Evolutionary conservation across 92 coral and sea anemone species (phyloP).

Genomic region (Palythoa grandiflora): DNA sequence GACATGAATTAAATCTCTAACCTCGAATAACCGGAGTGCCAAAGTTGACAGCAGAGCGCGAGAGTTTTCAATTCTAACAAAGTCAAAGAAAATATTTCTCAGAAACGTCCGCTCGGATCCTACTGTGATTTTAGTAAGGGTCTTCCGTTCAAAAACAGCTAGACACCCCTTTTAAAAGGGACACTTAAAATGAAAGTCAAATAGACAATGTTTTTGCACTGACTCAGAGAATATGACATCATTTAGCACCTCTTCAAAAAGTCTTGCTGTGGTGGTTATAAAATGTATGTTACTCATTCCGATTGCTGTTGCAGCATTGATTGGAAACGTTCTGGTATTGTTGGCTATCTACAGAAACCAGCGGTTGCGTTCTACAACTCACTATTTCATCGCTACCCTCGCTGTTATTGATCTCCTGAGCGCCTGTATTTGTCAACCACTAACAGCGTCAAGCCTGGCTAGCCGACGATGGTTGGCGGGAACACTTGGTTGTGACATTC

Average conservation of each 20-base stretch:
- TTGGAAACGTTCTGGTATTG: slow-evolving; percentile 34
- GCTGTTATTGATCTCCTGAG: slow-evolving; percentile 15
- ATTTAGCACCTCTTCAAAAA: neutral
- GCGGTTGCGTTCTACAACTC: slow-evolving; percentile 36
- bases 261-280: neutral
- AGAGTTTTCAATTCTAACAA: too few species aligned
- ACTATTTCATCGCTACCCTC: slow-evolving; percentile 29
- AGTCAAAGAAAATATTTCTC: too few species aligned
- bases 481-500: slow-evolving; percentile 16
- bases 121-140: neutral
- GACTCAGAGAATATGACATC: neutral
- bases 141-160: neutral
- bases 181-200: neutral
- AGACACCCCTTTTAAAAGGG: neutral
- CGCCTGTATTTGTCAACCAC: slow-evolving; percentile 27
- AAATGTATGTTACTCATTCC: slow-evolving; percentile 1
- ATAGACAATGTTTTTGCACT: neutral
- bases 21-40: neutral
- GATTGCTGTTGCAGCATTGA: neutral
- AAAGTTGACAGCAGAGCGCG: too few species aligned
- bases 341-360: slow-evolving; percentile 33
- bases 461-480: slow-evolving; percentile 29
- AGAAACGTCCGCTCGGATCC: too few species aligned
- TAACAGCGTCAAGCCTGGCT: slow-evolving; percentile 4
- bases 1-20: neutral